phyloP scores from a whole-genome alignment of 2,797 vertebrate species.

The Tinamus major region DNA sequence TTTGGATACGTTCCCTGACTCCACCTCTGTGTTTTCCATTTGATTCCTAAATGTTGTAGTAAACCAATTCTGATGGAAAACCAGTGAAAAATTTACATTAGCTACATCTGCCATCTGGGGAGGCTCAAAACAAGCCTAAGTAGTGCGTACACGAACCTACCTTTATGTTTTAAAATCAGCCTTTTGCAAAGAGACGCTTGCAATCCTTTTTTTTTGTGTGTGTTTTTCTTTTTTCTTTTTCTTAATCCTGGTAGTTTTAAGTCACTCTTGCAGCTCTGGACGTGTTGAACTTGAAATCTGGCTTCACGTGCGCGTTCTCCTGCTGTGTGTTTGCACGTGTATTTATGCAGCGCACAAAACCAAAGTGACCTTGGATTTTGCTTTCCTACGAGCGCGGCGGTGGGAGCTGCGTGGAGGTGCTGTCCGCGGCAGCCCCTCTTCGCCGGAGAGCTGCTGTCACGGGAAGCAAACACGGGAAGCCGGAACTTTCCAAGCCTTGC shows the following conservation, averaged over 20 bases:
- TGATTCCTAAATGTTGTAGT: neutral
- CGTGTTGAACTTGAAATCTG: neutral
- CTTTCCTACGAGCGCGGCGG: neutral
- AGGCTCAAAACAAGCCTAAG: neutral
- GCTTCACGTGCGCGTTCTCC: neutral
- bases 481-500: fast-evolving
- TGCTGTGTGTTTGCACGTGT: fast-evolving
- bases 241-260: neutral
- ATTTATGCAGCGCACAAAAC: neutral
- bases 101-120: neutral
- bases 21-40: neutral
- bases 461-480: neutral
- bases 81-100: neutral
- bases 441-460: neutral
- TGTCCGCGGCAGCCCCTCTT: neutral
- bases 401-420: neutral
- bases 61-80: neutral
- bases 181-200: neutral
- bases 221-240: too few species aligned
- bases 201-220: neutral
- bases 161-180: neutral
- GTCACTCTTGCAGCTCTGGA: neutral
- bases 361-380: neutral
- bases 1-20: neutral
- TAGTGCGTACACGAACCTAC: fast-evolving